Base-by-base conservation (phyloP, 2,113 vertebrate genomes). In the Centropus unirufus region DNA sequence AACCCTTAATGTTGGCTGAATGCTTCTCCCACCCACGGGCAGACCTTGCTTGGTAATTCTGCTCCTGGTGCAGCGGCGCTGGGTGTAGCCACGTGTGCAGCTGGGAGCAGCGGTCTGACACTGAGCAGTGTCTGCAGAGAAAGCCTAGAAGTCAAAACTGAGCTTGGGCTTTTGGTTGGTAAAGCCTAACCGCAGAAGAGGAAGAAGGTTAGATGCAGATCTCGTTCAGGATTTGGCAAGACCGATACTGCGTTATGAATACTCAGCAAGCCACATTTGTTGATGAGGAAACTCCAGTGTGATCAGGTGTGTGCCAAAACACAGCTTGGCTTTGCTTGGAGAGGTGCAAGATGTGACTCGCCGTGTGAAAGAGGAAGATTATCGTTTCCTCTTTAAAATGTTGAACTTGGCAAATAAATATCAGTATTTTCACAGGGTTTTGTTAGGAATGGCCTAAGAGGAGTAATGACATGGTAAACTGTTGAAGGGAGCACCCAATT, bases 31-130 rank as follows among this genome's bases (percentile, higher is more conserved):
- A 23, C 11, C 42, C 64, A 54, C 15, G 10, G 62, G 5, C 49
- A 49, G 55, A 30, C 7, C 22, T 87, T 49, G 32, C 30, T 89
- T 66, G n/a, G 47, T 79, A 9, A 9, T 68, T 51, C 39, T 23
- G 2, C 15, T 83, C 51, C 27, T 15, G 5, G 13, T 62, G 30
- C 39, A 39, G 1, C 12, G n/a, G 15, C 0, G 0, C 10, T 46
- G 89, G 42, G 54, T 0, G 0, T n/a, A 61, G 22, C 72, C 3
- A 0, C 3, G 21, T 15, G 19, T 46, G n/a, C 57, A 8, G 26
- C 46, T 51, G 39, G 39, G 52, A 68, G 5, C 14, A 55, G 1
- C 11, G n/a, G 46, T 11, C 61, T 57, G 66, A 24, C 9, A 14
- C 51, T 19, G 32, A 57, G 34, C 26, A 81, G 55, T 18, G n/a